Evolutionary conservation across 2,113 vertebrate genomes (phyloP).

Genomic region (Channa argus): DNA sequence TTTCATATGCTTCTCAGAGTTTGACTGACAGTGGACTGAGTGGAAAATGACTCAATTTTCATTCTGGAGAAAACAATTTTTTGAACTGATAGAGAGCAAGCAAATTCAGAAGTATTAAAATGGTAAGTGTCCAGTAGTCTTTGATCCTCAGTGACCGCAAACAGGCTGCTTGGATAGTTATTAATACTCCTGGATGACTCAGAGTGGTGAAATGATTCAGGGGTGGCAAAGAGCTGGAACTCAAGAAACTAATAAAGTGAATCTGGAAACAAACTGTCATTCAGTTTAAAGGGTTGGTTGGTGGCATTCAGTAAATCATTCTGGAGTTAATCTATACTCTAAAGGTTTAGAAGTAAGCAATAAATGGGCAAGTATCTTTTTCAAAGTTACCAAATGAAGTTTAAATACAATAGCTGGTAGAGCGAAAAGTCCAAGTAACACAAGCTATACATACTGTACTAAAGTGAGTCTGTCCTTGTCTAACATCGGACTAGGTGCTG

Average conservation of each 20-base stretch:
- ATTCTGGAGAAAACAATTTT: constrained; percentile 41
- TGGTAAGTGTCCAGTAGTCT: constrained; percentile 44
- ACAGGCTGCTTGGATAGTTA: constrained; percentile 32
- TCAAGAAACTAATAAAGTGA: constrained; percentile 16
- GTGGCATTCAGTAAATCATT: constrained; percentile 17
- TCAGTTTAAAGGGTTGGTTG: not conserved
- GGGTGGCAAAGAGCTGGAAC: not conserved
- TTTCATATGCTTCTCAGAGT: constrained; percentile 15
- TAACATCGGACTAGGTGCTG: too few relatives aligned
- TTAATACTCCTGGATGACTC: constrained; percentile 20
- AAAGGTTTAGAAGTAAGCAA: not conserved
- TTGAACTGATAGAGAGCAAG: constrained; percentile 34
- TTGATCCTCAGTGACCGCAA: constrained; percentile 38
- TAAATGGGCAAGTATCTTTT: not conserved
- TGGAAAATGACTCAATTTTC: constrained; percentile 51
- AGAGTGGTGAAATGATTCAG: constrained; percentile 18
- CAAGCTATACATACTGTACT: too few relatives aligned
- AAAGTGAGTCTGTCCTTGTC: too few relatives aligned
- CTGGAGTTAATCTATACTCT: not conserved
- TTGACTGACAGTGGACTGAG: constrained; percentile 50
- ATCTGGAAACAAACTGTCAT: not conserved
- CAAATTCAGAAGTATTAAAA: constrained; percentile 58
- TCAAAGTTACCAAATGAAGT: not conserved
- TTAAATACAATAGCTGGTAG: not conserved
- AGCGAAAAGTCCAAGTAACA: too few relatives aligned